Percentiles rank a stretch among this genome's conserved stretches.
phyloP scores from a whole-genome alignment of 2,888 invertebrate genomes.

The Ormyrus thymus region DNA sequence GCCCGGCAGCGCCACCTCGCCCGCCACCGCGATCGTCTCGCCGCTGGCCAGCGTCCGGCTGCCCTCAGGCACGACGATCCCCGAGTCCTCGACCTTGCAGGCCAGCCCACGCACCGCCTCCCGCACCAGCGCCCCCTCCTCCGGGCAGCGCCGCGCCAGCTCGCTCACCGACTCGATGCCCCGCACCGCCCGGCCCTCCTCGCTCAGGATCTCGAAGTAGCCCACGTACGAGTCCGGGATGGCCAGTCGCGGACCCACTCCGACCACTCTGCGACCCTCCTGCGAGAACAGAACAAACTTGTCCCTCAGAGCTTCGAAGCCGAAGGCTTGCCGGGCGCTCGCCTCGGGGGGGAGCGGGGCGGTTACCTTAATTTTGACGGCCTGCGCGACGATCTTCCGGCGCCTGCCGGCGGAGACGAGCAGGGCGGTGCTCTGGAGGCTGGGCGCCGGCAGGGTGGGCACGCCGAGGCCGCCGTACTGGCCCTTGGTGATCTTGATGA shows the following conservation, averaged over 20 bases:
- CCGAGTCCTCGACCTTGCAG: constrained; percentile 71
- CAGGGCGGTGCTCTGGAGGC: constrained; percentile 89
- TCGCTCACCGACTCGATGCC: constrained; percentile 93
- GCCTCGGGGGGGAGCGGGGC: too few species aligned
- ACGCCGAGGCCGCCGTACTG: constrained; percentile 94
- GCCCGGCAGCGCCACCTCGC: constrained; percentile 81
- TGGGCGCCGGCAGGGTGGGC: constrained; percentile 90
- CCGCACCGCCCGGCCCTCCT: constrained; percentile 93
- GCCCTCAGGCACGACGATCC: constrained; percentile 80
- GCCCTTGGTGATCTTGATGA: constrained; percentile 94
- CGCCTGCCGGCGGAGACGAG: constrained; percentile 90
- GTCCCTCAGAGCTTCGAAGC: too few species aligned
- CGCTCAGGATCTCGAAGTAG: constrained; percentile 94
- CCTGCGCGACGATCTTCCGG: constrained; percentile 90
- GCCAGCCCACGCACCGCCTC: constrained; percentile 84
- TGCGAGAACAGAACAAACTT: neutral
- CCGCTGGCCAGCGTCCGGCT: constrained; percentile 87
- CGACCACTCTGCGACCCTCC: constrained; percentile 88
- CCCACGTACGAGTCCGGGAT: constrained; percentile 94
- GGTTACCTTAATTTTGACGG: constrained; percentile 86
- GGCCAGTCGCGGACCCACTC: constrained; percentile 88
- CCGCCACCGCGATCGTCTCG: constrained; percentile 88
- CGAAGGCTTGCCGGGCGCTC: too few species aligned
- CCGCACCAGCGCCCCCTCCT: constrained; percentile 86
- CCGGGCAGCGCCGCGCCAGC: constrained; percentile 84